A percentile compares a stretch with the other conserved stretches of the same genome.
Evolutionary conservation across 2,888 invertebrate genomes (phyloP).

Genomic region (Noctua pronuba): DNA sequence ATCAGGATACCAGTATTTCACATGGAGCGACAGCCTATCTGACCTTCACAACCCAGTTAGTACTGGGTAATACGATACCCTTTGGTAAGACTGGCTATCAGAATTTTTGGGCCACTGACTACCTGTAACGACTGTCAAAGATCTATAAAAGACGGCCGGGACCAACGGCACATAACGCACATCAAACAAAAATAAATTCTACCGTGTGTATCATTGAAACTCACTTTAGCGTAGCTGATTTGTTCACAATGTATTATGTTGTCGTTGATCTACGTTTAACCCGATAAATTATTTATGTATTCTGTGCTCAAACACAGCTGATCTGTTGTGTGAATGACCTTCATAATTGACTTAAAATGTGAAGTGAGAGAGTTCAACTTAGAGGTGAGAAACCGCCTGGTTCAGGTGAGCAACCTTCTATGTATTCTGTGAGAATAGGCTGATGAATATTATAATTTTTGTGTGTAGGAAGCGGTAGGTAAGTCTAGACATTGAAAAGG

Average conservation of each 20-base stretch:
- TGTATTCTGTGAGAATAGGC: not conserved
- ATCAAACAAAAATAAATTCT: not conserved
- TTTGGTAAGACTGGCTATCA: too few species aligned
- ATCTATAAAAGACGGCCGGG: too few species aligned
- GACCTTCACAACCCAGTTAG: not conserved
- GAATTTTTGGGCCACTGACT: too few species aligned
- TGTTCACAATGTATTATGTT: not conserved
- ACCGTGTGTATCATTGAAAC: not conserved
- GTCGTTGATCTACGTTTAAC: not conserved
- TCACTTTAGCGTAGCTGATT: not conserved
- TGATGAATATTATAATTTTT: not conserved
- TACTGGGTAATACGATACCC: too few species aligned
- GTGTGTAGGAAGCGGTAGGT: not conserved
- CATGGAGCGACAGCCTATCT: not conserved
- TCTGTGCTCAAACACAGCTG: not conserved
- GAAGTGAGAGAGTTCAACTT: not conserved
- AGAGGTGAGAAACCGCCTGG: not conserved
- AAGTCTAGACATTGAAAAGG: not conserved
- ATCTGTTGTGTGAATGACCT: constrained; percentile 4
- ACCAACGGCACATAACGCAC: not conserved
- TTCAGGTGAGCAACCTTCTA: not conserved
- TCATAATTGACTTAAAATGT: not conserved
- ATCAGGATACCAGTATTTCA: not conserved
- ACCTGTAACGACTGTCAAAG: too few species aligned
- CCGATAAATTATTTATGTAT: constrained; percentile 15